Conservation (phyloP, 2,113 vertebrate genomes). For the Hippocampus barbouri region DNA sequence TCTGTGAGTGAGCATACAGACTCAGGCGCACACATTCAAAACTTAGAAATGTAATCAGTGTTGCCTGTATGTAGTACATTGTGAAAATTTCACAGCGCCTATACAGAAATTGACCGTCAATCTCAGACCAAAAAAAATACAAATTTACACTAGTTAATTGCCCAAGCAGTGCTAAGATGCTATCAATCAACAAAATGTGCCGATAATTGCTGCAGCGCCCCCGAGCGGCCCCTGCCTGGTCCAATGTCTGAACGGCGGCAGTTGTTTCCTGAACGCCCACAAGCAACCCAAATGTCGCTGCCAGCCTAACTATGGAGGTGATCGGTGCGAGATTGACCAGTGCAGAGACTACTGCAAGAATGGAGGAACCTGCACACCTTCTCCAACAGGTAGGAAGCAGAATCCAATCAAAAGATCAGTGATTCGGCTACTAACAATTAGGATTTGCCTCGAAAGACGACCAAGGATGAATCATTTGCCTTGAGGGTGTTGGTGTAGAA, state of each 20-base stretch:
- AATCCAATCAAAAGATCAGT: neutral
- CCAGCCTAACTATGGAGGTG: conserved; percentile 89
- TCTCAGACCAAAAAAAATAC: neutral
- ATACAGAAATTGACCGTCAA: neutral
- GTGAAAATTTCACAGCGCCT: neutral
- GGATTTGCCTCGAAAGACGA: too few relatives aligned
- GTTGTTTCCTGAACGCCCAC: conserved; percentile 92
- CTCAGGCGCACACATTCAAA: neutral
- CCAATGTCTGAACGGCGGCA: conserved; percentile 87
- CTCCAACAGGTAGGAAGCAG: conserved; percentile 77
- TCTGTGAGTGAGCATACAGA: conserved; percentile 52
- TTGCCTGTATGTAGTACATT: too few relatives aligned
- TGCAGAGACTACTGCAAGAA: conserved; percentile 91
- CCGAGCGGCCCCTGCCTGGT: conserved; percentile 79
- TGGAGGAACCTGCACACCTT: conserved; percentile 90
- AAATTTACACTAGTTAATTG: neutral
- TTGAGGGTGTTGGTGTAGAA: too few relatives aligned
- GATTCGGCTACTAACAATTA: neutral
- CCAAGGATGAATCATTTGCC: too few relatives aligned
- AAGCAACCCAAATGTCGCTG: conserved; percentile 94
- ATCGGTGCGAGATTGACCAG: conserved; percentile 89
- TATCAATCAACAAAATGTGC: neutral
- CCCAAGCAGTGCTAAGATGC: neutral
- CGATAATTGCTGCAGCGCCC: conserved; percentile 69
- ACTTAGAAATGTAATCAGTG: neutral